These are phyloP conservation scores for Callospermophilus lateralis DNA, from an alignment of 2,113 vertebrate genomes.

Conservation along the genomic window DNA sequence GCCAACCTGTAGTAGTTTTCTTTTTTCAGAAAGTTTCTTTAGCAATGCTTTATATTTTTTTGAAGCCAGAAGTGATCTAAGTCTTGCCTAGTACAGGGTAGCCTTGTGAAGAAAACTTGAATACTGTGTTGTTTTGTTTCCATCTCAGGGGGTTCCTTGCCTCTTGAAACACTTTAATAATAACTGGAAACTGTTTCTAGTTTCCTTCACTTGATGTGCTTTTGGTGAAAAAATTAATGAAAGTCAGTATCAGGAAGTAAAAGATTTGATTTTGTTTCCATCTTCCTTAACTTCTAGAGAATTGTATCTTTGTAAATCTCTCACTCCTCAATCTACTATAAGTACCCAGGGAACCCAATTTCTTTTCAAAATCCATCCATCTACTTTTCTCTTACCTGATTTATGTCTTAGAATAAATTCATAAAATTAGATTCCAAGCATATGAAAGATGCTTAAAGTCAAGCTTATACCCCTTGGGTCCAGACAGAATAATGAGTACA, in stretches of 20 bases:
- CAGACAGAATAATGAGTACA: slow-evolving; percentile 37
- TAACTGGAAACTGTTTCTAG: slow-evolving; percentile 61
- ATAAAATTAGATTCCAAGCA: slow-evolving; percentile 60
- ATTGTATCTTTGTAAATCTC: slow-evolving; percentile 57
- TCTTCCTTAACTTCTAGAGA: slow-evolving; percentile 54
- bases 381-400: slow-evolving; percentile 60
- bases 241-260: not conserved
- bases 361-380: slow-evolving; percentile 48
- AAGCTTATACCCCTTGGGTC: not conserved
- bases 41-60: slow-evolving; percentile 22
- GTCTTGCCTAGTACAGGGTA: slow-evolving; percentile 61
- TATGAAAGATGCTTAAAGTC: slow-evolving; percentile 64
- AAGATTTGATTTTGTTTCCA: slow-evolving; percentile 71
- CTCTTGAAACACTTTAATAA: slow-evolving; percentile 57
- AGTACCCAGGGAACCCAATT: slow-evolving; percentile 29
- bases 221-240: slow-evolving; percentile 69
- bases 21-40: not conserved
- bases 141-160: not conserved
- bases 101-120: not conserved
- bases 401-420: slow-evolving; percentile 67
- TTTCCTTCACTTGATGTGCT: slow-evolving; percentile 52
- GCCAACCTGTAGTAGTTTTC: slow-evolving; percentile 15
- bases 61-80: not conserved
- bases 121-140: slow-evolving; percentile 65
- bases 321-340: slow-evolving; percentile 47